Evolutionary conservation across 2,113 vertebrate species (phyloP).

Genomic region (Phylloscopus trochilus): DNA sequence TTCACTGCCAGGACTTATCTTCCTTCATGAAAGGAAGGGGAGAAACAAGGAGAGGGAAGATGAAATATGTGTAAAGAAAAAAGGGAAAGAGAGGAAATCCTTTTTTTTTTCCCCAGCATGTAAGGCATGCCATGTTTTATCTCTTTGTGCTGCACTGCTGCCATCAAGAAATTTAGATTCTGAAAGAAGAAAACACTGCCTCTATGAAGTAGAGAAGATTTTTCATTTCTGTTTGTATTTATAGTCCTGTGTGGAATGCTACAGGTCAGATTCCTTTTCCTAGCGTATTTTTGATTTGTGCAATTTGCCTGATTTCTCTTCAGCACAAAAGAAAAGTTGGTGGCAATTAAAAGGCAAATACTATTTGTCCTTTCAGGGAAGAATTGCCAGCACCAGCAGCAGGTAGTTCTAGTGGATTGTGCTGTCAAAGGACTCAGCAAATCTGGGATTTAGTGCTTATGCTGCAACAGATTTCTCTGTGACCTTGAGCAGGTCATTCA

Average conservation of each 20-base stretch:
- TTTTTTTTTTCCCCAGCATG: background rate
- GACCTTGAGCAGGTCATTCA: constrained; percentile 7
- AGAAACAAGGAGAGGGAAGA: background rate
- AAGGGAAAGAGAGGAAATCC: background rate
- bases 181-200: background rate
- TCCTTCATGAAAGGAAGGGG: background rate
- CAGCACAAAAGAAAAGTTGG: background rate
- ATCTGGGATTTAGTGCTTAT: constrained; percentile 24
- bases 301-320: background rate
- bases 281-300: background rate
- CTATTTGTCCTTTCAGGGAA: background rate
- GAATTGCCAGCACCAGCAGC: background rate
- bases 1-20: background rate
- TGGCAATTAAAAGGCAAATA: background rate
- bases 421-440: constrained; percentile 7
- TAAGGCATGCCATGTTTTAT: background rate
- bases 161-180: background rate
- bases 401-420: background rate
- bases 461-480: background rate
- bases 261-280: background rate
- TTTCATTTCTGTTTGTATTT: background rate
- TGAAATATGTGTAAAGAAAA: background rate
- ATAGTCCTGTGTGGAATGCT: background rate
- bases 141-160: background rate
- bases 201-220: background rate